Base-by-base conservation (phyloP, 2,797 vertebrate species). In the Carduelis carduelis region DNA sequence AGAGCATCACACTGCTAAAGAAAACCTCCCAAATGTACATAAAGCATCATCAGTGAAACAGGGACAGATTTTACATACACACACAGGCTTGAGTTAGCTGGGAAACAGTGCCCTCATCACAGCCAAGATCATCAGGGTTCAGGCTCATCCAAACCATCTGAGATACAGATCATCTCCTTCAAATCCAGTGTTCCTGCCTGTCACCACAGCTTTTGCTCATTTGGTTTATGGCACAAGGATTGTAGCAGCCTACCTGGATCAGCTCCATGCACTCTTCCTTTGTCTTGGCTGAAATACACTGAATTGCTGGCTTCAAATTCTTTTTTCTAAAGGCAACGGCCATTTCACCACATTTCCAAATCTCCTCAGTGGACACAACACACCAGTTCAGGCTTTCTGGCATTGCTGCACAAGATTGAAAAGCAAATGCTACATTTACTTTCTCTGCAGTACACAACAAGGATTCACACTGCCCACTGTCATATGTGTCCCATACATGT, bases 261-360 rank as follows among this genome's bases (percentile, higher is more conserved):
- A 77, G 44, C 19, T 96, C 90, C 98, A 99, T 98, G 97, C 99
- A 99, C 92, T 98, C 94, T 9, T 98, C 97, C 39, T 98, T 94
- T 35, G 98, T 98, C 34, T 96, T 68, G 1, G 99, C 99, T 2
- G 97, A 96, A 74, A 99, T 64, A 80, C 99, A 99, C 92, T 98
- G 97, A 96, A 99, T 95, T 32, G 35, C n/a, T 3, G 99, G 99
- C 90, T 97, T 97, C 93, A 99, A 95, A 55, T 85, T 76, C 96
- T 98, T 97, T 17, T 44, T 87, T 46, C 81, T 85, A 81, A 99
- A 99, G 81, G 98, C 98, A 15, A 24, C 6, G 0, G 97, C 98
- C 99, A 99, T 99, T 87, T 97, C 98, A 6, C 76, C 96, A 83
- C 99, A 99, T 95, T 99, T 99, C 93, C 97, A 97, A 95, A 99